phyloP scores from a whole-genome alignment of 2,888 invertebrate species.

The Rhagium mordax region DNA sequence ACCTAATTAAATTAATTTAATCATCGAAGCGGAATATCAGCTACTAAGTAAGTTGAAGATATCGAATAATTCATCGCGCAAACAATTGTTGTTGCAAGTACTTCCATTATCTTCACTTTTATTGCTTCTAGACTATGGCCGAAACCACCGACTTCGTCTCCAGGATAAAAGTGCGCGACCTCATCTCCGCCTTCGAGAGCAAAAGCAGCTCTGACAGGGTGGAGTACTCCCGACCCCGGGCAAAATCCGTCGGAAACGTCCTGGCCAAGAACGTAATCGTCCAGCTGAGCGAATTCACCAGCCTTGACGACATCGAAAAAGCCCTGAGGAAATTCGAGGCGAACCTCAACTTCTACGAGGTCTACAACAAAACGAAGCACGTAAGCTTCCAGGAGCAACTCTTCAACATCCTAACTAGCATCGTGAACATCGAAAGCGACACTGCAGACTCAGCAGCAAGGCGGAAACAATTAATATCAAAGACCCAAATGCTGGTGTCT shows the following conservation, averaged over 20 bases:
- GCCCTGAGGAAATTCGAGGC: constrained; percentile 46
- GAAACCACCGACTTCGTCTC: constrained; percentile 20
- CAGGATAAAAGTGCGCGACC: constrained; percentile 34
- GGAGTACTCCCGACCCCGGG: constrained; percentile 31
- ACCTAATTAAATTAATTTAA: no score
- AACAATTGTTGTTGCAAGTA: no score
- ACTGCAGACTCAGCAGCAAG: constrained; percentile 41
- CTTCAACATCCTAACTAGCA: constrained; percentile 52
- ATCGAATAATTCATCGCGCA: no score
- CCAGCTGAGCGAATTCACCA: constrained; percentile 28
- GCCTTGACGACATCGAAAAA: constrained; percentile 50
- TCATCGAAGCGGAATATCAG: no score
- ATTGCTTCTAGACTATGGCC: constrained; percentile 19
- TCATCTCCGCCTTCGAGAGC: constrained; percentile 39
- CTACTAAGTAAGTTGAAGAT: no score
- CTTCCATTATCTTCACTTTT: no score
- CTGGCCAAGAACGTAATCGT: constrained; percentile 41
- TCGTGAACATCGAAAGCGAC: constrained; percentile 50
- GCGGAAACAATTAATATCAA: constrained; percentile 45
- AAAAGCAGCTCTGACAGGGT: constrained; percentile 20
- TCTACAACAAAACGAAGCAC: constrained; percentile 55
- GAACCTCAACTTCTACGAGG: constrained; percentile 48
- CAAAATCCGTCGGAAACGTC: constrained; percentile 43
- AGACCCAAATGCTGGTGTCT: constrained; percentile 49
- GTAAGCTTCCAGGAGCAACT: constrained; percentile 54